Evolutionary conservation across 2,888 invertebrate species (phyloP).

Genomic region (Aricia artaxerxes): DNA sequence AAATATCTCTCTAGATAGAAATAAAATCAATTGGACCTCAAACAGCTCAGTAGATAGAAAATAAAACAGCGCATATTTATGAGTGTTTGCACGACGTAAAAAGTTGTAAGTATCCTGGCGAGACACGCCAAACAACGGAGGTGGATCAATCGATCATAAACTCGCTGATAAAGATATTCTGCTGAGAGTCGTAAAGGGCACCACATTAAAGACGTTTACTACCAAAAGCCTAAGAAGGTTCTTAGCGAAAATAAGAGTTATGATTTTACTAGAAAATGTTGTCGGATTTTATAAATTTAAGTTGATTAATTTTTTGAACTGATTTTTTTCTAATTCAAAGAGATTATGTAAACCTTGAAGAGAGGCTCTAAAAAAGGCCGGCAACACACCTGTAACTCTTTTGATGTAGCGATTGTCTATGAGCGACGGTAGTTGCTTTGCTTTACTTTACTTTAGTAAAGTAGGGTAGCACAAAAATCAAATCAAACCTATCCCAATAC

Average conservation of each 20-base stretch:
- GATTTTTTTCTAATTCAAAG: no score
- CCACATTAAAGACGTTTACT: slow-evolving; percentile 6
- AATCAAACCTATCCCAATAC: no score
- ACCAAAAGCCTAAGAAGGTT: background rate
- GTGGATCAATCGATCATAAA: slow-evolving; percentile 23
- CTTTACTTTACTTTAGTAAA: no score
- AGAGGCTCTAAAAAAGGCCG: no score
- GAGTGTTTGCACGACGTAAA: background rate
- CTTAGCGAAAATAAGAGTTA: background rate
- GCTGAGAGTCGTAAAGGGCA: slow-evolving; percentile 1
- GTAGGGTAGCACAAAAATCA: no score
- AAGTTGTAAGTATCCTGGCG: slow-evolving; percentile 10
- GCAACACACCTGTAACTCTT: no score
- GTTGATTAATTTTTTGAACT: no score
- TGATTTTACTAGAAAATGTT: background rate
- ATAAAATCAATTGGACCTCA: background rate
- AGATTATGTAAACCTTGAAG: no score
- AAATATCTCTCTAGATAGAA: background rate
- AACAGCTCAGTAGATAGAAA: background rate
- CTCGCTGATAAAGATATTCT: background rate
- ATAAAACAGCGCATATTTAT: background rate
- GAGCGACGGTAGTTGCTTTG: no score
- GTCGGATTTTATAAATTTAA: no score
- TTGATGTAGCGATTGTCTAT: no score
- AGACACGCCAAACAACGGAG: background rate